Percentiles rank a stretch among this genome's conserved stretches.
These are phyloP conservation scores for Lithophane socia DNA, from an alignment of 2,888 invertebrate genomes.

Conservation along the genomic window DNA sequence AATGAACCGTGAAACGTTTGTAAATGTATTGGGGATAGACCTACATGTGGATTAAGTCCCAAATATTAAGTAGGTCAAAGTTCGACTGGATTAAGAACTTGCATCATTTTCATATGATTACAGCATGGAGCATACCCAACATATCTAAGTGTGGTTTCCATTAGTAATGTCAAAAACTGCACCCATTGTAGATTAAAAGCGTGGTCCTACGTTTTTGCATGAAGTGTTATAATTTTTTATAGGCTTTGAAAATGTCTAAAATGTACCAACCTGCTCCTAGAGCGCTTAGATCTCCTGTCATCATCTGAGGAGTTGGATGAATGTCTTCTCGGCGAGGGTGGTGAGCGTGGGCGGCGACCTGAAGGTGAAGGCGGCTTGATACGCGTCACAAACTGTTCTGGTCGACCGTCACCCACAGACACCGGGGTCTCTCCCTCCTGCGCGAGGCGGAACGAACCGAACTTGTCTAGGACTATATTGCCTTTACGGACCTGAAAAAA, in stretches of 20 bases:
- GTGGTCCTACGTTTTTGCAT: neutral
- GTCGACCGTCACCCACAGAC: constrained; percentile 86
- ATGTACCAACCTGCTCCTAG: constrained; percentile 81
- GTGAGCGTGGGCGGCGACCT: constrained; percentile 84
- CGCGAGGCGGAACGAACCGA: constrained; percentile 93
- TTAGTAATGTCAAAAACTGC: constrained; percentile 39
- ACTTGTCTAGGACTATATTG: constrained; percentile 93
- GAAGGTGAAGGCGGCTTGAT: constrained; percentile 85
- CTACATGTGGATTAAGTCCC: neutral
- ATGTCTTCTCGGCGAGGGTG: constrained; percentile 85
- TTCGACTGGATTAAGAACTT: neutral
- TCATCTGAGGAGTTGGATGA: constrained; percentile 86
- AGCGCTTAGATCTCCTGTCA: constrained; percentile 82
- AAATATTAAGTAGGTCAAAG: neutral
- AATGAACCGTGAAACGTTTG: neutral
- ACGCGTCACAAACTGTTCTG: constrained; percentile 89
- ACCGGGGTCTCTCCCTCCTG: constrained; percentile 89
- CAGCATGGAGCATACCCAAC: constrained; percentile 13
- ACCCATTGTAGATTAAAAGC: constrained; percentile 29
- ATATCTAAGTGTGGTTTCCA: constrained; percentile 6
- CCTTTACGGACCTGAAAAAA: constrained; percentile 86
- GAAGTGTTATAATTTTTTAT: neutral
- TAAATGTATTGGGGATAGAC: neutral
- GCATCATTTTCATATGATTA: constrained; percentile 1
- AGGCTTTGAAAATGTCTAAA: constrained; percentile 11